phyloP scores from a whole-genome alignment of 2,113 vertebrate genomes.

The Psilopogon haemacephalus region DNA sequence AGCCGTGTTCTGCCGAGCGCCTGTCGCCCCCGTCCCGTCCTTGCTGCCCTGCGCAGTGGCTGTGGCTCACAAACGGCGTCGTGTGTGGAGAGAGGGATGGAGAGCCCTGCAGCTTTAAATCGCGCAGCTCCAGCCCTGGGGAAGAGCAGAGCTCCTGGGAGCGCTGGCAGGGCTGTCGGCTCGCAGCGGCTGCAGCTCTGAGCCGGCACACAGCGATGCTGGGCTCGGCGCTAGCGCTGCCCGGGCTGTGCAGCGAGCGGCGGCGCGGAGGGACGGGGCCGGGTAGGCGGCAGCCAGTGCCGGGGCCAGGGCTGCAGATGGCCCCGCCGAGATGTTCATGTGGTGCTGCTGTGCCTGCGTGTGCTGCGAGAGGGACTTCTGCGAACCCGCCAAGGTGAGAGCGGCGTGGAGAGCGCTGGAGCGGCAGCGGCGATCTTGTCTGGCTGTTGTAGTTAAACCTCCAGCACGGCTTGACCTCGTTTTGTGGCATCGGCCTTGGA shows the following conservation, averaged over 20 bases:
- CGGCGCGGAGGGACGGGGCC: slow-evolving; percentile 17
- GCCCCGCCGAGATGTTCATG: slow-evolving; percentile 59
- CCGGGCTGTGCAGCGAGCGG: background rate
- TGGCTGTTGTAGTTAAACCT: background rate
- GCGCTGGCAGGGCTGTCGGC: background rate
- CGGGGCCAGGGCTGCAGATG: background rate
- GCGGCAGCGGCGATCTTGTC: background rate
- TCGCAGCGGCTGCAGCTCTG: background rate
- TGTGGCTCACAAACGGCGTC: background rate
- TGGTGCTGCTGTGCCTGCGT: slow-evolving; percentile 74
- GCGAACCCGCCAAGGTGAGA: slow-evolving; percentile 74
- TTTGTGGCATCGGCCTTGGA: slow-evolving; percentile 38
- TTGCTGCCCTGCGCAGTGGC: background rate
- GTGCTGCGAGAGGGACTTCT: slow-evolving; percentile 59
- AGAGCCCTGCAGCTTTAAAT: slow-evolving; percentile 65
- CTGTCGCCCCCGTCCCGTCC: background rate
- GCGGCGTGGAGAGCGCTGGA: background rate
- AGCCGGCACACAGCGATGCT: background rate
- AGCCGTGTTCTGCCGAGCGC: fast-evolving
- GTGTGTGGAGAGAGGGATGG: background rate
- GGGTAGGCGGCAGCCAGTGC: background rate
- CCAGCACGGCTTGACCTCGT: slow-evolving; percentile 50
- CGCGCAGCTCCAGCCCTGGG: background rate
- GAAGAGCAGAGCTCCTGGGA: slow-evolving; percentile 1
- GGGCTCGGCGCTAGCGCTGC: slow-evolving; percentile 22